Percentiles rank a stretch among this genome's conserved stretches.
Conservation (phyloP, 2,797 vertebrate species). For the Chrosomus eos region DNA sequence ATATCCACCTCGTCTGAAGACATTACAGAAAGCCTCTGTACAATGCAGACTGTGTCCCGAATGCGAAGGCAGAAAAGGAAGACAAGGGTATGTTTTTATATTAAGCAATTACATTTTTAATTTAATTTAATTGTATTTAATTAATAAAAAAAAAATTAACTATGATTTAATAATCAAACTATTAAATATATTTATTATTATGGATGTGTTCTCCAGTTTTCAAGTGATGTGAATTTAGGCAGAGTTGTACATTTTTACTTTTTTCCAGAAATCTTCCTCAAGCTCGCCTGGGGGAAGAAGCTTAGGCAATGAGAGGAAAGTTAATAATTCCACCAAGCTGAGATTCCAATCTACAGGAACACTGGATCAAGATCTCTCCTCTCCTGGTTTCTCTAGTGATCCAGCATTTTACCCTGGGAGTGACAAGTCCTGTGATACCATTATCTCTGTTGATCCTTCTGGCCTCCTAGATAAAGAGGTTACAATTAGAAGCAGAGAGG, state of each 20-base stretch:
- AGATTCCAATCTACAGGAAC: conserved; percentile 88
- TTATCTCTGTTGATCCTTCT: conserved; percentile 91
- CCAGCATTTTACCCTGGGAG: conserved; percentile 92
- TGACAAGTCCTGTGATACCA: conserved; percentile 95
- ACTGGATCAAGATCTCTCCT: conserved; percentile 83
- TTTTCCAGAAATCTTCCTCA: conserved; percentile 84
- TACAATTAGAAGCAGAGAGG: conserved; percentile 86
- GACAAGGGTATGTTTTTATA: conserved; percentile 83
- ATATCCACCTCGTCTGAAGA: conserved; percentile 84
- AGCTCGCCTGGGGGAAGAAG: conserved; percentile 94
- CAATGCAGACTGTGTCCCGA: conserved; percentile 90
- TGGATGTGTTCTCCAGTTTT: not conserved
- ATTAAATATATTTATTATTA: not conserved
- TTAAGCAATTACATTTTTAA: not conserved
- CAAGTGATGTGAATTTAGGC: not conserved
- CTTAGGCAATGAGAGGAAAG: conserved; percentile 89
- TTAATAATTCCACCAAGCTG: conserved; percentile 84
- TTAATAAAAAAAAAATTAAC: too few relatives aligned
- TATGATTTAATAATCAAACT: not conserved
- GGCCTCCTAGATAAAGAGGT: conserved; percentile 83
- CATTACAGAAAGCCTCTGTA: conserved; percentile 90
- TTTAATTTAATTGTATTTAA: not conserved
- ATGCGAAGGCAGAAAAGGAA: conserved; percentile 94
- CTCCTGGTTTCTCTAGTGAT: conserved; percentile 85
- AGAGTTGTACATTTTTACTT: not conserved